Base-by-base conservation (phyloP, 2,113 vertebrate species). In the Labeo rohita region DNA sequence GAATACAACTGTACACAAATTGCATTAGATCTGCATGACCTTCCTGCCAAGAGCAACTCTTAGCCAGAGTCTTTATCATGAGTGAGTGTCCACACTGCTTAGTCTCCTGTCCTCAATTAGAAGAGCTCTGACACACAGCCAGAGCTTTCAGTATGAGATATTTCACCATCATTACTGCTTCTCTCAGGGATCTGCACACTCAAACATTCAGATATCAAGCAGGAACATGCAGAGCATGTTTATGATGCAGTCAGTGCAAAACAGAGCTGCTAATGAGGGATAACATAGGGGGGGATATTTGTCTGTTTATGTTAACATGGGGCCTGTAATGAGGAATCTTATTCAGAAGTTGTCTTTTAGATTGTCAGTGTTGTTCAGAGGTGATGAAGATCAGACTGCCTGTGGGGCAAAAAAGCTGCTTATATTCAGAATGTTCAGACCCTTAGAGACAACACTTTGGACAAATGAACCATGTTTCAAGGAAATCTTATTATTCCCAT, bases 361-460 rank as follows among this genome's bases (percentile, higher is more conserved):
- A 28, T 61, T 79, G 66, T 56, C 59, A 59, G 87, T 36, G 9
- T 70, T 85, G 83, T 23, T 88, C 78, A 68, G 83, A 82, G 36
- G 83, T 65, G 83, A 88, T 84, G 47, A 81, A 85, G 56, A 85
- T n/a, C 83, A 81, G 82, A 74, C 45, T 66, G 84, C 65, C 72
- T 21, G 43, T 23, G 10, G 72, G 72, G 21, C 43, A 74, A 47
- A 74, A 39, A 47, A 47, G 36, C 68, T 21, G 39, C 68, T 73
- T 73, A 21, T 39, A 73, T 73, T 43, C 9, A 45, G 16, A 39
- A 39, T 73, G 39, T 45, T 45, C 68, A 45, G 43, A 74, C 43
- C 10, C 39, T 47, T 47, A 74, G 43, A 47, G 5, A 12, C 16
- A 73, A 65, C 23, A 11, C 10, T 65, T 59, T 59, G 56, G 63